phyloP scores from a whole-genome alignment of 1,140 invertebrate species.

The Hormaphis cornu region DNA sequence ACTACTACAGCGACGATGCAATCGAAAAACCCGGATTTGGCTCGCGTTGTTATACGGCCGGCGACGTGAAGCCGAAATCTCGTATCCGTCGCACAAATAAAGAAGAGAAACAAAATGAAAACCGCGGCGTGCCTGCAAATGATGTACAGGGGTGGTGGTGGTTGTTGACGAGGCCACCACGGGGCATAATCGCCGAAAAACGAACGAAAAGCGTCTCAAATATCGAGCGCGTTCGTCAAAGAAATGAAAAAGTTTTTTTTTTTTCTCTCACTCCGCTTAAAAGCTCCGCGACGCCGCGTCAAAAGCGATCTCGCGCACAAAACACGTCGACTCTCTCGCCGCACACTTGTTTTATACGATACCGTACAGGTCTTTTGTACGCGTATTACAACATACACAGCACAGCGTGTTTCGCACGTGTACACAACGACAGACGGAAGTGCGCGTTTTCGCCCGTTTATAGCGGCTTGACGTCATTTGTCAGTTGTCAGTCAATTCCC shows the following conservation, averaged over 20 bases:
- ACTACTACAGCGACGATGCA: not conserved
- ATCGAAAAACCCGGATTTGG: not conserved
- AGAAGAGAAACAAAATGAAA: not conserved
- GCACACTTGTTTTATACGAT: slow-evolving; percentile 4
- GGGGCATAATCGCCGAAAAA: not conserved
- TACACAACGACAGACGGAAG: slow-evolving; percentile 22
- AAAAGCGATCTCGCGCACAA: slow-evolving; percentile 22
- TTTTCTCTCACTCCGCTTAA: slow-evolving; percentile 1
- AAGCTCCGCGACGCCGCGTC: slow-evolving; percentile 23
- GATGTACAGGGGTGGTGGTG: too few species aligned
- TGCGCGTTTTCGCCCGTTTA: slow-evolving; percentile 9
- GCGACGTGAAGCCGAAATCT: not conserved
- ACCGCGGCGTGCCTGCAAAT: too few species aligned
- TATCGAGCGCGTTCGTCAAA: slow-evolving; percentile 23
- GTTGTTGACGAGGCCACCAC: not conserved
- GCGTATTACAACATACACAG: not conserved
- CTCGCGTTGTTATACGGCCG: not conserved
- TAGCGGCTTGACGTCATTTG: slow-evolving; percentile 26
- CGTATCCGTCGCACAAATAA: not conserved
- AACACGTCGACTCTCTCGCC: slow-evolving; percentile 10
- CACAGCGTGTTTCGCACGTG: slow-evolving; percentile 14
- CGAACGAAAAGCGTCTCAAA: slow-evolving; percentile 22
- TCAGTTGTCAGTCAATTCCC: slow-evolving; percentile 30
- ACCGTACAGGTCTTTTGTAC: slow-evolving; percentile 1
- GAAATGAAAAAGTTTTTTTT: slow-evolving; percentile 23